Conservation (phyloP, 30 jellyfish, hydroid and myxozoan genomes). For the Hydractinia echinata region DNA sequence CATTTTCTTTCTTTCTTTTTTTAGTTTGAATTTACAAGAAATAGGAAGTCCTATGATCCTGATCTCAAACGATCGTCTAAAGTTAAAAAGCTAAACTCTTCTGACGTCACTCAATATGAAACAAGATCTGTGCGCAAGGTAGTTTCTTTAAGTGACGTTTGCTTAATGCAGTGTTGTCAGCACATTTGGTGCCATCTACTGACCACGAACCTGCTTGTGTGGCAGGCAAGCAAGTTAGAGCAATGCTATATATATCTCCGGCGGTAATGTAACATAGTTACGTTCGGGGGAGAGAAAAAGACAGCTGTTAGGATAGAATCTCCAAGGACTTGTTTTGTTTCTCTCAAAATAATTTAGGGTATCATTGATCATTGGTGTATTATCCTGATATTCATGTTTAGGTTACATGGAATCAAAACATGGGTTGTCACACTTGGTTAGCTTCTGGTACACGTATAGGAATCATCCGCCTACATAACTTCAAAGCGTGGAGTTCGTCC, state of each 20-base stretch:
- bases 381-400: neutral
- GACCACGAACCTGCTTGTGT: too few relatives aligned
- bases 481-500: slow-evolving; percentile 41
- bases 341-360: too few relatives aligned
- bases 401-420: slow-evolving; percentile 70
- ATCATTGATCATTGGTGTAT: too few relatives aligned
- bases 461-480: slow-evolving; percentile 57
- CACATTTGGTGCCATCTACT: too few relatives aligned
- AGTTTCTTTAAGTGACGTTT: neutral
- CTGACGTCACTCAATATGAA: slow-evolving; percentile 34
- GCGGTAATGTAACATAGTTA: too few relatives aligned
- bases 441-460: slow-evolving; percentile 74
- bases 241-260: too few relatives aligned
- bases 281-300: too few relatives aligned
- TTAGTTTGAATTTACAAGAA: slow-evolving; percentile 46
- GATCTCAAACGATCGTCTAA: slow-evolving; percentile 31
- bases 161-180: too few relatives aligned
- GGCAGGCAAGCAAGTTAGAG: too few relatives aligned
- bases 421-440: slow-evolving; percentile 57
- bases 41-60: slow-evolving; percentile 20
- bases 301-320: too few relatives aligned
- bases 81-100: neutral
- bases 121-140: slow-evolving; percentile 55
- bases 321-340: neutral
- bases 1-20: slow-evolving; percentile 8